Evolutionary conservation across 92 coral and sea anemone genomes (phyloP).

Genomic region (Heliopora coerulea): DNA sequence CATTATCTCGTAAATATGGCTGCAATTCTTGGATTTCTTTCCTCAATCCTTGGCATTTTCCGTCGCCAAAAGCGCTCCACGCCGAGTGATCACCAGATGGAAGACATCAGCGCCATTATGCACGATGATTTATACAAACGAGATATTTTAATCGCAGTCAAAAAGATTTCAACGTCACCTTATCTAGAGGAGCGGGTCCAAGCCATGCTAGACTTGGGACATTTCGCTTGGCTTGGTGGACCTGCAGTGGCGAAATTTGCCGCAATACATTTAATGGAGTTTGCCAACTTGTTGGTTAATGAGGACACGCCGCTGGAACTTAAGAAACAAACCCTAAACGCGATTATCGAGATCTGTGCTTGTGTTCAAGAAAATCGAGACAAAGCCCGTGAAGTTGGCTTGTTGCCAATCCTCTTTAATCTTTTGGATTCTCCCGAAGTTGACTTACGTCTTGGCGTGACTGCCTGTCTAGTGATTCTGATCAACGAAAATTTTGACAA

Average conservation of each 20-base stretch:
- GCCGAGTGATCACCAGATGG: conserved; percentile 45
- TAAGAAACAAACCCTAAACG: conserved; percentile 54
- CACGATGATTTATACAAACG: conserved; percentile 85
- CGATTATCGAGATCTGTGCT: conserved; percentile 66
- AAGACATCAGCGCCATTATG: conserved; percentile 73
- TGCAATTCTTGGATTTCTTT: conserved; percentile 22
- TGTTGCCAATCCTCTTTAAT: conserved; percentile 41
- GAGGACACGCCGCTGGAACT: conserved; percentile 19
- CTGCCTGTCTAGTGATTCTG: conserved; percentile 54
- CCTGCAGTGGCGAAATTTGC: conserved; percentile 72
- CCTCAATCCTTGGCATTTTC: conserved; percentile 16
- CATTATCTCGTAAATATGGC: background rate
- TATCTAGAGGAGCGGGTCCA: conserved; percentile 43
- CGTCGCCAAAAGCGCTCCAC: background rate
- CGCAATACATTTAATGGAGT: conserved; percentile 62
- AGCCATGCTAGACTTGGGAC: conserved; percentile 79
- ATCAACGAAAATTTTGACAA: conserved; percentile 62
- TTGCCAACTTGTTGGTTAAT: conserved; percentile 9
- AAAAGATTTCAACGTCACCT: conserved; percentile 61
- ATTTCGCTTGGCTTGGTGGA: conserved; percentile 80
- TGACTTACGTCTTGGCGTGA: conserved; percentile 49
- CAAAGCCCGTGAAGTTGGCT: conserved; percentile 54
- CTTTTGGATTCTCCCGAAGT: conserved; percentile 36
- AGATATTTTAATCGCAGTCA: conserved; percentile 82
- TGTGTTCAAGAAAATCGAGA: conserved; percentile 60